Conservation (phyloP, 2,797 vertebrate genomes). For the Eulemur albifrons region DNA sequence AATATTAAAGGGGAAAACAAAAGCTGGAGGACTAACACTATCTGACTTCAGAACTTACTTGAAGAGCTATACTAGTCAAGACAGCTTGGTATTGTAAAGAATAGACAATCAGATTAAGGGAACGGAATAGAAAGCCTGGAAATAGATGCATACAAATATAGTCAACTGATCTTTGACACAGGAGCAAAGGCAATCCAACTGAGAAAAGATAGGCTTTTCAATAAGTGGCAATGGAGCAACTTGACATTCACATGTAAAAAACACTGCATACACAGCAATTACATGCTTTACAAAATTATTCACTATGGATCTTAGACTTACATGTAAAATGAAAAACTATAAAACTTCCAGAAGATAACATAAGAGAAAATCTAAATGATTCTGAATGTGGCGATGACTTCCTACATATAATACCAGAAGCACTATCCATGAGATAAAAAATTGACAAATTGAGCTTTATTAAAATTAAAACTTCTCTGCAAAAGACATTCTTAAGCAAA, state of each 20-base stretch:
- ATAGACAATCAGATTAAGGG: too few relatives aligned
- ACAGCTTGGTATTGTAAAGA: neutral
- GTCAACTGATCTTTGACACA: neutral
- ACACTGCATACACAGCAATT: neutral
- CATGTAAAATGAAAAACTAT: neutral
- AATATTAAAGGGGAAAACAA: neutral
- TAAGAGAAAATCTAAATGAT: neutral
- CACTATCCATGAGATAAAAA: neutral
- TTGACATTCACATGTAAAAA: neutral
- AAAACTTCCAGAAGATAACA: neutral
- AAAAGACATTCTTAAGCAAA: neutral
- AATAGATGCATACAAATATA: neutral
- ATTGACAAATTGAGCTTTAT: neutral
- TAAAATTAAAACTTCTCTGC: neutral
- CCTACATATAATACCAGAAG: neutral
- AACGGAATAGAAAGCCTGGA: too few relatives aligned
- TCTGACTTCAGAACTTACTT: neutral
- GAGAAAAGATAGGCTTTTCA: neutral
- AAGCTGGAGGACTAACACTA: neutral
- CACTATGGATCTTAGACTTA: neutral
- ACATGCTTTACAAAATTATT: neutral
- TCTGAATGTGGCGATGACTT: neutral
- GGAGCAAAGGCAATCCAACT: neutral
- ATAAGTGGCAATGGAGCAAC: neutral
- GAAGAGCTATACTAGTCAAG: neutral